Percentiles rank a stretch among this genome's conserved stretches.
These are phyloP conservation scores for Aramus guarauna DNA, from an alignment of 2,113 vertebrate genomes.

Conservation along the genomic window DNA sequence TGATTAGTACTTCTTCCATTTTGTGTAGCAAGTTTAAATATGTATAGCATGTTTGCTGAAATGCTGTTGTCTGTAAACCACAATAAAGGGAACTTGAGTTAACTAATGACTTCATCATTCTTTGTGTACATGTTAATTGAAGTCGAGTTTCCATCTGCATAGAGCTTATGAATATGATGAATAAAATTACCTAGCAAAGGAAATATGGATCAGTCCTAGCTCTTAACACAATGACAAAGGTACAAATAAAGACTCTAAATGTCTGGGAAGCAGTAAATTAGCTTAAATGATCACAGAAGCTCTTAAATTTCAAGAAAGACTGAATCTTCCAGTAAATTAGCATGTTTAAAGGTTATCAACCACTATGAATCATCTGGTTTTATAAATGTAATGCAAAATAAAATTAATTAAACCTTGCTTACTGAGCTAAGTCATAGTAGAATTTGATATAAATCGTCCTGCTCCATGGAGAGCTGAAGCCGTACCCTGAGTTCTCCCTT, in stretches of 20 bases:
- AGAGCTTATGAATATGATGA: not conserved
- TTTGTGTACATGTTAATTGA: not conserved
- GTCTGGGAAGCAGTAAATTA: not conserved
- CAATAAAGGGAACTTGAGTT: not conserved
- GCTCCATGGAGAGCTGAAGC: not conserved
- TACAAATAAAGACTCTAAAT: not conserved
- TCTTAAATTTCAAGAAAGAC: not conserved
- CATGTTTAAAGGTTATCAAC: not conserved
- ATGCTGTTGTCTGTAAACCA: not conserved
- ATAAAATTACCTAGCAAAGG: not conserved
- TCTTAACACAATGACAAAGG: not conserved
- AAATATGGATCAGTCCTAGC: not conserved
- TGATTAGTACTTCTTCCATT: not conserved
- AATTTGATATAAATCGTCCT: not conserved
- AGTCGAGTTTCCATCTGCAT: not conserved
- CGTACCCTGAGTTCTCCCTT: fast-evolving
- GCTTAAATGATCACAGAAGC: not conserved
- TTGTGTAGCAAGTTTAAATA: not conserved
- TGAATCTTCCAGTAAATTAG: not conserved
- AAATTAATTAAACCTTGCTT: not conserved
- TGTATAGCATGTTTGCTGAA: not conserved
- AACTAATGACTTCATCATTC: not conserved
- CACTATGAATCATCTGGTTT: not conserved
- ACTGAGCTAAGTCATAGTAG: not conserved
- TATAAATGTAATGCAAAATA: not conserved